Conservation (phyloP, 1,140 invertebrate genomes). For the Lamellibrachia luymesi region DNA sequence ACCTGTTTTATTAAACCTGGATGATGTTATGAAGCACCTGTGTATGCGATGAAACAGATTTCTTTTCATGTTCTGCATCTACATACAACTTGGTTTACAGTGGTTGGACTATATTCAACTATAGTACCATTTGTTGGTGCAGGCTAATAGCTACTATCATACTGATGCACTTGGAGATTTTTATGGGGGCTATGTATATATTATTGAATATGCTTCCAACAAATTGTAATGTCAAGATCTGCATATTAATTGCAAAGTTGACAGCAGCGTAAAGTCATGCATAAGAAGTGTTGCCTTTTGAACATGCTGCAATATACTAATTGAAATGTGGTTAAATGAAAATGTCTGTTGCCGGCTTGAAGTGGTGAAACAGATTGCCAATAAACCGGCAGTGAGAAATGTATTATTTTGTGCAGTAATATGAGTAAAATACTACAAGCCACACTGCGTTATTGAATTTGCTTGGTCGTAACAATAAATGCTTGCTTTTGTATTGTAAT, state of each 20-base stretch:
- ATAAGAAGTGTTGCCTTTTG: background rate
- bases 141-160: background rate
- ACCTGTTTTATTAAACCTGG: background rate
- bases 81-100: background rate
- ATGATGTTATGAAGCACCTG: background rate
- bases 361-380: background rate
- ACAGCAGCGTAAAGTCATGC: background rate
- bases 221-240: background rate
- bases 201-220: conserved; percentile 5
- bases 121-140: background rate
- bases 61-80: background rate
- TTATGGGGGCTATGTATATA: conserved; percentile 1
- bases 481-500: conserved; percentile 5
- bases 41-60: background rate
- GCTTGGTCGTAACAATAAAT: conserved; percentile 1
- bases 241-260: background rate
- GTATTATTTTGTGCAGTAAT: conserved; percentile 5
- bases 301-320: background rate
- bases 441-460: background rate
- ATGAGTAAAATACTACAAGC: conserved; percentile 1
- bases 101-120: background rate
- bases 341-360: background rate
- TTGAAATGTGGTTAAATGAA: conserved; percentile 5
- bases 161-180: conserved; percentile 4
- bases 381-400: background rate